These are phyloP conservation scores for Panulirus ornatus DNA, from an alignment of 1,140 invertebrate genomes.

Conservation along the genomic window DNA sequence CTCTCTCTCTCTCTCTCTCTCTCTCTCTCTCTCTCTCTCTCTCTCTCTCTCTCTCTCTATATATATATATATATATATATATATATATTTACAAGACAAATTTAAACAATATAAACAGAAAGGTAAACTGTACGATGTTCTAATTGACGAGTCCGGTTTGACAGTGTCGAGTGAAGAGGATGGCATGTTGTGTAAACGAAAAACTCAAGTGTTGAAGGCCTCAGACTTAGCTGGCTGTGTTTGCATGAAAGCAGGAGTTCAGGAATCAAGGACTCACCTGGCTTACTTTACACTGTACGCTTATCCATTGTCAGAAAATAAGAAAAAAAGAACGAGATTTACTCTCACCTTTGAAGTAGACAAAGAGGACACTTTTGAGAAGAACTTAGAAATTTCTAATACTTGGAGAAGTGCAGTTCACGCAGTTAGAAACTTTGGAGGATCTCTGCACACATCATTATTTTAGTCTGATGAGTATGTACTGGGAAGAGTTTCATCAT, in stretches of 20 bases:
- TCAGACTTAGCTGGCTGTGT: constrained; percentile 33
- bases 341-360: constrained; percentile 25
- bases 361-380: neutral
- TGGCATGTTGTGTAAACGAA: neutral
- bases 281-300: constrained; percentile 39
- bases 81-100: too few relatives aligned
- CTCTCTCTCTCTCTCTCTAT: too few relatives aligned
- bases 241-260: constrained; percentile 2
- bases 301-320: neutral
- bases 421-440: neutral
- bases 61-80: too few relatives aligned
- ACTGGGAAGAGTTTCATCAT: too few relatives aligned
- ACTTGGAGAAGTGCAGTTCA: constrained; percentile 20
- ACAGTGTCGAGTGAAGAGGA: neutral
- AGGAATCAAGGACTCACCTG: neutral
- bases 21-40: too few relatives aligned
- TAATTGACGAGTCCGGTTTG: too few relatives aligned
- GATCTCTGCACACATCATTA: too few relatives aligned
- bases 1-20: too few relatives aligned
- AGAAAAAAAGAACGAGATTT: constrained; percentile 24
- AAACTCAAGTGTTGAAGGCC: constrained; percentile 1
- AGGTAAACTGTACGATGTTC: too few relatives aligned
- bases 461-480: too few relatives aligned
- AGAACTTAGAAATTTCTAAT: constrained; percentile 28
- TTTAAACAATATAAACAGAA: too few relatives aligned